Percentiles rank a stretch among this genome's conserved stretches.
phyloP scores from a whole-genome alignment of 2,797 vertebrate species.

The Xenops minutus region DNA sequence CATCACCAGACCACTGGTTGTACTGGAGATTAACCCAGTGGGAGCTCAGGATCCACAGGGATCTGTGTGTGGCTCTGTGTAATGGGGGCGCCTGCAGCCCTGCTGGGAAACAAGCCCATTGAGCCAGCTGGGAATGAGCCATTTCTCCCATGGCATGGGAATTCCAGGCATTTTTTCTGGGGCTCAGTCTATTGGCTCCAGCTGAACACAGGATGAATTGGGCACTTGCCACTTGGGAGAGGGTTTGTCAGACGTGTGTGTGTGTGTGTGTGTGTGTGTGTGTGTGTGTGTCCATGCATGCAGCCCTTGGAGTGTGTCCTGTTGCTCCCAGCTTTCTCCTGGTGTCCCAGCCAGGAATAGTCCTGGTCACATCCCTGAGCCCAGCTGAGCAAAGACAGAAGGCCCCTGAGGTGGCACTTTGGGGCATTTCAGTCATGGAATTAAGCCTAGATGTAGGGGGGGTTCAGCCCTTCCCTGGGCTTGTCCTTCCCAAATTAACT shows the following conservation, averaged over 20 bases:
- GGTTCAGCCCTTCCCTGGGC: not conserved
- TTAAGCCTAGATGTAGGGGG: not conserved
- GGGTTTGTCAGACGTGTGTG: rapidly evolving
- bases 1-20: rapidly evolving
- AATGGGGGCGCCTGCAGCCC: not conserved
- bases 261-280: rapidly evolving
- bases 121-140: too few species aligned
- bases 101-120: rapidly evolving
- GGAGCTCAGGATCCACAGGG: not conserved
- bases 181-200: rapidly evolving
- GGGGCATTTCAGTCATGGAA: not conserved
- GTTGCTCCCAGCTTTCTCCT: not conserved
- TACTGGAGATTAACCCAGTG: rapidly evolving
- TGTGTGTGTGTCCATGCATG: too few species aligned
- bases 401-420: not conserved
- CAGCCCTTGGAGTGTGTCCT: rapidly evolving
- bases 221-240: not conserved
- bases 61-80: rapidly evolving
- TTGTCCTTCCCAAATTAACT: constrained; percentile 42
- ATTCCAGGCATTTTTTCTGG: not conserved
- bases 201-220: rapidly evolving
- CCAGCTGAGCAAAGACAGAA: not conserved
- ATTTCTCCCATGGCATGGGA: rapidly evolving
- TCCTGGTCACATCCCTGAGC: rapidly evolving
- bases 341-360: not conserved